These are phyloP conservation scores for Eclectus roratus DNA, from an alignment of 2,113 vertebrate genomes.

Conservation along the genomic window DNA sequence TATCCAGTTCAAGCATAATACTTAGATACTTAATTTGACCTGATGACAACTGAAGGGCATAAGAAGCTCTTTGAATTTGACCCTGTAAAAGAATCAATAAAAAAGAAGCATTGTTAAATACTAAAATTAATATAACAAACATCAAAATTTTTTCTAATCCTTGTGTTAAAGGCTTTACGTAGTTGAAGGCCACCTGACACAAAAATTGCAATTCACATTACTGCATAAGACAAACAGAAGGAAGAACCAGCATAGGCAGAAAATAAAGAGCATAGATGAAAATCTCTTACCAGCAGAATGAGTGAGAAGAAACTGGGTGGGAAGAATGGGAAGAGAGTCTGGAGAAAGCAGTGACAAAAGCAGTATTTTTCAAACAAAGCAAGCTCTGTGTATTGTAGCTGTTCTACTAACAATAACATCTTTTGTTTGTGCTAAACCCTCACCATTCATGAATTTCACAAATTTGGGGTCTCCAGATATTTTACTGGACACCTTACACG, in stretches of 20 bases:
- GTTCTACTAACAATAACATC: not conserved
- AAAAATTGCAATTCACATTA: not conserved
- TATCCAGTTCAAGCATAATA: not conserved
- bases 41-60: not conserved
- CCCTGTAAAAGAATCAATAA: not conserved
- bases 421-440: not conserved
- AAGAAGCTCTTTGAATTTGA: not conserved
- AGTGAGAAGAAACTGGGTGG: not conserved
- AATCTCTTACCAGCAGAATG: not conserved
- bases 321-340: not conserved
- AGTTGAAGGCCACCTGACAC: not conserved
- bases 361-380: not conserved
- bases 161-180: not conserved
- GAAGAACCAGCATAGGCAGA: not conserved
- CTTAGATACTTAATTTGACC: not conserved
- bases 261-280: not conserved
- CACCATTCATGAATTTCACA: not conserved
- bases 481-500: not conserved
- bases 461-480: not conserved
- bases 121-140: not conserved
- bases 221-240: not conserved
- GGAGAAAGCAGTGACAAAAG: not conserved
- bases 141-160: not conserved
- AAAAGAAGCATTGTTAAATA: not conserved
- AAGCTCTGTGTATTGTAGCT: not conserved